Conservation (phyloP, 2,113 vertebrate species). For the Atrichornis clamosus region DNA sequence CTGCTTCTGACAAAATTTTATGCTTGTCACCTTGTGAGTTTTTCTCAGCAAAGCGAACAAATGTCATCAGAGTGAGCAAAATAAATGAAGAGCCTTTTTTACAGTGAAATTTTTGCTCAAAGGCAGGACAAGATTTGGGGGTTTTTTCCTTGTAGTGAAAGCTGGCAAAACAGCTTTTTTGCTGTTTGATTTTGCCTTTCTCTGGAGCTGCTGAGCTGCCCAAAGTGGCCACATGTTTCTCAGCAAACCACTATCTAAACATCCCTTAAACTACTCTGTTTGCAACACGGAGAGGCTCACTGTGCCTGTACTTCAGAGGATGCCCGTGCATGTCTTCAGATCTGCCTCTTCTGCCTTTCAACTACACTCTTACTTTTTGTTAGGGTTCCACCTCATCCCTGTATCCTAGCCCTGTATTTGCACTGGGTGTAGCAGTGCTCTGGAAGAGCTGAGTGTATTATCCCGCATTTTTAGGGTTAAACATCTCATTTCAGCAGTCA, state of each 20-base stretch:
- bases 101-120: background rate
- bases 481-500: background rate
- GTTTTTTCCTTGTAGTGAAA: background rate
- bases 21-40: slow-evolving; percentile 8
- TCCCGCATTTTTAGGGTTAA: background rate
- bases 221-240: background rate
- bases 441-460: background rate
- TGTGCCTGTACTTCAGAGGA: background rate
- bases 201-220: background rate
- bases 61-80: slow-evolving; percentile 42
- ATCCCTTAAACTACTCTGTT: background rate
- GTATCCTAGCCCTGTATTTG: background rate
- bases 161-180: background rate
- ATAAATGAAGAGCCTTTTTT: background rate
- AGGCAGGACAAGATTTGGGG: background rate
- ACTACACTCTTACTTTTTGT: background rate
- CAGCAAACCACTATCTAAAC: background rate
- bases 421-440: background rate
- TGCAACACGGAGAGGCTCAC: background rate
- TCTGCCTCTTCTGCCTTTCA: background rate
- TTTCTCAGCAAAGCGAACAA: slow-evolving; percentile 18
- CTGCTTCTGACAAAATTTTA: background rate
- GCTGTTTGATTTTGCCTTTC: background rate
- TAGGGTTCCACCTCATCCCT: background rate
- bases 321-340: background rate